Evolutionary conservation across 1,140 invertebrate species (phyloP).

Genomic region (Asobara japonica): DNA sequence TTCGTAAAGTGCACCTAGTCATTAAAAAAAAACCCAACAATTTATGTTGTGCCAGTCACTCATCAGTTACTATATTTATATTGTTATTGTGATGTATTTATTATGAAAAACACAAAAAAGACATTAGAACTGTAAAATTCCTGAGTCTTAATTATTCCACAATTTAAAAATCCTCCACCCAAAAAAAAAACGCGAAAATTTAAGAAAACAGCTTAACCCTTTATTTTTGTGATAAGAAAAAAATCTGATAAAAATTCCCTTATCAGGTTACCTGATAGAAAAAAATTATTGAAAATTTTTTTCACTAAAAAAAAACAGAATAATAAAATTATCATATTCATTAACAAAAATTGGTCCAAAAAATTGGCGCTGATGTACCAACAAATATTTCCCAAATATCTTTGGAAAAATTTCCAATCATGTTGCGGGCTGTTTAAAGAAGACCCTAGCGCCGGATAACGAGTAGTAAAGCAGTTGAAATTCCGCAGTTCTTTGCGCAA

Average conservation of each 20-base stretch:
- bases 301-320: no score
- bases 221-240: no score
- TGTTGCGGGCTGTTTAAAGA: slow-evolving; percentile 76
- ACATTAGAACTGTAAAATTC: background rate
- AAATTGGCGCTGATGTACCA: no score
- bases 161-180: background rate
- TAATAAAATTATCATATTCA: no score
- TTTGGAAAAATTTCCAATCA: background rate
- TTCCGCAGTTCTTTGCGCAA: slow-evolving; percentile 86
- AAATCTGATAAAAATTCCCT: no score
- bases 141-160: background rate
- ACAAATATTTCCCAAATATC: no score
- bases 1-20: background rate
- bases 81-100: slow-evolving; percentile 13
- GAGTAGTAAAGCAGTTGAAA: slow-evolving; percentile 92
- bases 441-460: slow-evolving; percentile 92
- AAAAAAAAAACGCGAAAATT: no score
- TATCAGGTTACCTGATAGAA: no score
- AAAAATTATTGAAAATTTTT: no score
- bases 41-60: background rate
- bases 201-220: no score
- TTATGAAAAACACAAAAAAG: background rate
- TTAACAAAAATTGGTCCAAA: no score
- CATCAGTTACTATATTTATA: slow-evolving; percentile 1
- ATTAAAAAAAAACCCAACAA: background rate